Evolutionary conservation across 1,140 invertebrate species (phyloP), one percentile per base, ranked within the genome.

Genomic region (Agraylea sexmaculata): DNA sequence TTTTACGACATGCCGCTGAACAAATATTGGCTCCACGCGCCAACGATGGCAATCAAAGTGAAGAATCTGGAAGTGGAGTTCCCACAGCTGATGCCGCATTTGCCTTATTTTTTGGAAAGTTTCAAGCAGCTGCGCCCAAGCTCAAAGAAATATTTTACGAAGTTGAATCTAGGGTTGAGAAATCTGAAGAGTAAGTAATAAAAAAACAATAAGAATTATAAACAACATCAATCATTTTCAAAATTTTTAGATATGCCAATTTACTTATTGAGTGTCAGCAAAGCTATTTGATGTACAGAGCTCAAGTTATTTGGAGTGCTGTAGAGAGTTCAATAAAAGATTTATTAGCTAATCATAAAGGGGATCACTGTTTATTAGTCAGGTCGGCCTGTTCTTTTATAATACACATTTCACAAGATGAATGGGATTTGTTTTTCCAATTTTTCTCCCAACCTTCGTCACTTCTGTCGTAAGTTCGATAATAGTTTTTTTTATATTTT

Each of bases 101-200:
- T 58, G 87, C 89, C 0, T 59, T 93, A 1, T 91, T 90, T 55
- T 96, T 95, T 60, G 90, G 90, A 0, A 90, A 92, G 63, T 95
- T 95, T 64, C 83, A 90, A 61, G 81, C 86, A 1, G 81, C 84
- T 39, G 79, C 90, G 1, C 77, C 82, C 0, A 83, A 89, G 57
- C 71, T 91, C 1, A 86, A 78, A 51, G 69, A 77, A 29, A 71
- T 94, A 3, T 81, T 91, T 38, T 75, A 78, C 42, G 75, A 90
- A 50, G 73, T 93, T 32, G 90, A 94, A 59, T 65, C 74, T 5
- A 71, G 87, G 43, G 67, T 77, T 1, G 74, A 78, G 27, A 75
- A 72, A 46, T 75, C 71, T 58, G 70, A 64, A 45, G 81, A 78
- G 78, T 85, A 65, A 69, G 72, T 68, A 33, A 33, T 12, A 37